These are phyloP conservation scores for Schrankia costaestrigalis DNA, from an alignment of 2,888 invertebrate genomes.

Conservation along the genomic window DNA sequence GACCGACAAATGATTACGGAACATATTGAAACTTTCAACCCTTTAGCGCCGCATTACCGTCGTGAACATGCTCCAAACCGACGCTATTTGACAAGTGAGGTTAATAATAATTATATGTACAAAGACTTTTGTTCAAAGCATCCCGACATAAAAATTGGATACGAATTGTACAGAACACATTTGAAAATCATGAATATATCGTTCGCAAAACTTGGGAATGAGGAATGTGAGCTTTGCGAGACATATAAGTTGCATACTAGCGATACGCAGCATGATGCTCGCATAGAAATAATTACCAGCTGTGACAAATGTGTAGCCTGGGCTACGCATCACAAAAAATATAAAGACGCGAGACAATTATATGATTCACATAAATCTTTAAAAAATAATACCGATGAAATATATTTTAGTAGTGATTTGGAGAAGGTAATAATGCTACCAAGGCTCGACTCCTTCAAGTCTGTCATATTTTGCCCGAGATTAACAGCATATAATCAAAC, in stretches of 20 bases:
- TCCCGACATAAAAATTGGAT: slow-evolving; percentile 5
- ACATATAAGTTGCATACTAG: slow-evolving; percentile 12
- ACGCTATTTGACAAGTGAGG: slow-evolving; percentile 19
- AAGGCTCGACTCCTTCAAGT: slow-evolving; percentile 28
- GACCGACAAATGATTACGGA: slow-evolving; percentile 5
- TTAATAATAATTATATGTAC: slow-evolving; percentile 16
- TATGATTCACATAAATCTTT: too few species aligned
- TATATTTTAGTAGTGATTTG: slow-evolving; percentile 13
- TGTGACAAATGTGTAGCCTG: too few species aligned
- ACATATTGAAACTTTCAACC: slow-evolving; percentile 20
- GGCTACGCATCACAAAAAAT: slow-evolving; percentile 12
- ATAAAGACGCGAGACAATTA: too few species aligned
- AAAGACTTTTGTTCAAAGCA: slow-evolving; percentile 8
- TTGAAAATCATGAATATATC: slow-evolving; percentile 4
- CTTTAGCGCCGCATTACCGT: slow-evolving; percentile 21
- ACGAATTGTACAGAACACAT: slow-evolving; percentile 11
- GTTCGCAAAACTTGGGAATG: slow-evolving; percentile 6
- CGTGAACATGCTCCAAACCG: slow-evolving; percentile 25
- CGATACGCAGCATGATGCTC: too few species aligned
- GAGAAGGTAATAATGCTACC: slow-evolving; percentile 34
- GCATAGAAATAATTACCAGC: slow-evolving; percentile 7
- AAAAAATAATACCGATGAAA: slow-evolving; percentile 4
- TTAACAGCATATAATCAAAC: slow-evolving; percentile 11
- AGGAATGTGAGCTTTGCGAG: slow-evolving; percentile 12
- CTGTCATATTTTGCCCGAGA: slow-evolving; percentile 25